A percentile compares a stretch with the other conserved stretches of the same genome.
Evolutionary conservation across 1,140 invertebrate species (phyloP).

Genomic region (Drosophila sproati): DNA sequence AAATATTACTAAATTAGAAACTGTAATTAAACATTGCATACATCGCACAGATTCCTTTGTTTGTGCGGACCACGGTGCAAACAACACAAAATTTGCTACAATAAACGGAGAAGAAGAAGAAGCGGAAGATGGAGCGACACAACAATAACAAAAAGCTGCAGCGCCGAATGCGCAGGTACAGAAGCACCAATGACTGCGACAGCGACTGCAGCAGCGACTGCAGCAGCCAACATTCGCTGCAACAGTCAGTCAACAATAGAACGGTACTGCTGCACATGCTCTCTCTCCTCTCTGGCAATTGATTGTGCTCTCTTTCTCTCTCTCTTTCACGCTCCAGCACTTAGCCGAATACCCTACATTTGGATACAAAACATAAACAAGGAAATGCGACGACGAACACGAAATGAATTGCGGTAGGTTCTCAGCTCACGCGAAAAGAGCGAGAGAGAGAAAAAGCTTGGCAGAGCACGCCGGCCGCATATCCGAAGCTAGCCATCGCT

Average conservation of each 20-base stretch:
- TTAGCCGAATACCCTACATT: slow-evolving; percentile 76
- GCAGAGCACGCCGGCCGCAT: slow-evolving; percentile 56
- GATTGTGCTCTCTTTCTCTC: slow-evolving; percentile 5
- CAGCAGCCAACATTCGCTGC: slow-evolving; percentile 33
- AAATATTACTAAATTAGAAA: background rate
- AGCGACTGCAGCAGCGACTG: slow-evolving; percentile 11
- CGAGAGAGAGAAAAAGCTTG: slow-evolving; percentile 4
- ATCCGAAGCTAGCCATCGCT: slow-evolving; percentile 22
- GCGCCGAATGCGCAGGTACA: slow-evolving; percentile 62
- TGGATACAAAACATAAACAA: slow-evolving; percentile 77
- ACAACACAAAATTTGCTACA: slow-evolving; percentile 18
- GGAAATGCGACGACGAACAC: slow-evolving; percentile 72
- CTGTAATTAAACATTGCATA: no score
- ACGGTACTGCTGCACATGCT: slow-evolving; percentile 32
- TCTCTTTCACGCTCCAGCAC: slow-evolving; percentile 26
- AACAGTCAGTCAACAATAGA: slow-evolving; percentile 40
- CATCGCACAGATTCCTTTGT: background rate
- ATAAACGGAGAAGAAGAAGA: slow-evolving; percentile 9
- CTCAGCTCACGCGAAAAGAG: slow-evolving; percentile 24
- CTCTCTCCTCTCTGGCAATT: background rate
- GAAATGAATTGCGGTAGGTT: slow-evolving; percentile 79
- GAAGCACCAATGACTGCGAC: slow-evolving; percentile 29
- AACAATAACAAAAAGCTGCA: slow-evolving; percentile 67
- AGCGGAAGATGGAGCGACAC: slow-evolving; percentile 36
- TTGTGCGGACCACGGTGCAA: background rate